These are phyloP conservation scores for Ovis aries DNA, from an alignment of 2,113 vertebrate genomes.

Conservation along the genomic window DNA sequence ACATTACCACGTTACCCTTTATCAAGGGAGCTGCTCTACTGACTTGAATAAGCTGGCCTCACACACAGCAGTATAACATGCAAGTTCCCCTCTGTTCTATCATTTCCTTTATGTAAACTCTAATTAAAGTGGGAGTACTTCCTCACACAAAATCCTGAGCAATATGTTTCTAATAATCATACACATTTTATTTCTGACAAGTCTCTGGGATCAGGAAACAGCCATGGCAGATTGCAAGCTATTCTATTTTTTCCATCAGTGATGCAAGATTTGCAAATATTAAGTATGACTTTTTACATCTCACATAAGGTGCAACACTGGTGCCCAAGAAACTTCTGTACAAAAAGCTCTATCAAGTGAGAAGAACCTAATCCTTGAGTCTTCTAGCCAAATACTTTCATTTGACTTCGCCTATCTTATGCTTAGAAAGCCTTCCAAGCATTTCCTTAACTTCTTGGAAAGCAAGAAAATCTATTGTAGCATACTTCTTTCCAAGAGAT, in stretches of 20 bases:
- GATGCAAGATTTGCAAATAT: conserved; percentile 48
- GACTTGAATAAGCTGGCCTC: not conserved
- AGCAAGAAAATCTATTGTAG: not conserved
- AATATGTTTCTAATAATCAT: not conserved
- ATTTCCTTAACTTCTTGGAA: conserved; percentile 2
- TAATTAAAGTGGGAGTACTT: not conserved
- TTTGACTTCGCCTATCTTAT: not conserved
- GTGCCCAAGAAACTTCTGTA: not conserved
- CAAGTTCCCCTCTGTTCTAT: not conserved
- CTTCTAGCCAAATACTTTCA: not conserved
- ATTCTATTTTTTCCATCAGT: not conserved
- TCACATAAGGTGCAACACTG: not conserved
- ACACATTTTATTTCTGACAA: not conserved
- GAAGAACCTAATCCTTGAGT: not conserved
- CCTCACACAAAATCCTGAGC: not conserved
- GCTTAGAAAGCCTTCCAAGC: not conserved
- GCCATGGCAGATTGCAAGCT: not conserved
- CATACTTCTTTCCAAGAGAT: not conserved
- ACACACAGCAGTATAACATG: not conserved
- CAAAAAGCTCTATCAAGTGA: not conserved
- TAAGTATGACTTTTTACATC: not conserved
- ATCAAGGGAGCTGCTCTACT: not conserved
- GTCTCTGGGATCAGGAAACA: not conserved
- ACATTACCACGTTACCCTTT: not conserved
- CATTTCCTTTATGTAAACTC: not conserved